Base-by-base conservation (phyloP, 2,888 invertebrate species). In the Agonopterix arenella region DNA sequence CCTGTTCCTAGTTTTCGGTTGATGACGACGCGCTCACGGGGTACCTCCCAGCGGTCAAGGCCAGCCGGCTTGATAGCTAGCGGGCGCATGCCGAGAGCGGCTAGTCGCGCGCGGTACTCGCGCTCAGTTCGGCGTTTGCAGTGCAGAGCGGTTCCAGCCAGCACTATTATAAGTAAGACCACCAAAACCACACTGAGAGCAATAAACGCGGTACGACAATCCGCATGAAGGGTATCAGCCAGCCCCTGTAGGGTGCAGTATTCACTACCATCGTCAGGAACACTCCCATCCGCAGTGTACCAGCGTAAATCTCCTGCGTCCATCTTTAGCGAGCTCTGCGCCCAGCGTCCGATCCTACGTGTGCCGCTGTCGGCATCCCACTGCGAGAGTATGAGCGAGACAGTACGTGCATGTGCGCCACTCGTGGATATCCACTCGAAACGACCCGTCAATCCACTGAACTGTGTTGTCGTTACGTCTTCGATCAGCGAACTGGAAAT, bases 1-100 rank as follows among this genome's bases (percentile, higher is more conserved):
- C 97, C 98, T 75, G 96, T 95, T 8, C 95, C 97, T 16, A 97
- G 84, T 72, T 94, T 94, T 13, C 96, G 90, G 83, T 96, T 97
- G 57, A 97, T 93, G 13, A 97, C 96, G 36, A 98, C 94, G 49
- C 93, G 91, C 63, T 96, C 95, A 49, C 96, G 91, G 0, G 95
- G 92, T 46, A 97, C 91, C 78, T 98, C 97, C 96, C 97, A 97
- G 66, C 95, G 94, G 74, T 97, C 96, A 40, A 96, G 82, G 0
- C 76, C 80, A n/a, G 66, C 68, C 7, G 71, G 67, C 58, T 72
- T 68, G 2, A 70, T 70, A 2, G 61, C 61, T 13, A 62, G 86
- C 74, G 61, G 53, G 44, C 74, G 89, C 77, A 66, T 76, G 53
- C 69, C 78, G 1, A 83, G 70, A 46, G 75, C 79, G 45, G 70